Percentiles rank a stretch among this genome's conserved stretches.
These are phyloP conservation scores for Zophobas atratus DNA, from an alignment of 1,140 invertebrate genomes.

Conservation along the genomic window DNA sequence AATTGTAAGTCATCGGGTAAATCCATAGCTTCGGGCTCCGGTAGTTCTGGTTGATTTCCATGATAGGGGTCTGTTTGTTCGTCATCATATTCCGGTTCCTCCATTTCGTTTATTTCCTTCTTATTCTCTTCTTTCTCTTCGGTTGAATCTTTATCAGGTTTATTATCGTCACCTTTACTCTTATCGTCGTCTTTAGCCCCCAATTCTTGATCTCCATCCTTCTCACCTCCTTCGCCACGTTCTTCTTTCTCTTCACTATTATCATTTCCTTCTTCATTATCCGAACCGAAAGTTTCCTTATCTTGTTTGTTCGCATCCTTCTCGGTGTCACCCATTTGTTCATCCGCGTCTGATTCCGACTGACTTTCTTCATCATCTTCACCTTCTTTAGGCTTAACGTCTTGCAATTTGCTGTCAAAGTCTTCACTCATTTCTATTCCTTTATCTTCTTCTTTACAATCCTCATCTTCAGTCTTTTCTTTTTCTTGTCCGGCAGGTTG, in stretches of 20 bases:
- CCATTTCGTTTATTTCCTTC: conserved; percentile 82
- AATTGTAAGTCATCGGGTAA: conserved; percentile 89
- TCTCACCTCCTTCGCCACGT: conserved; percentile 66
- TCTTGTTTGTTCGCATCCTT: conserved; percentile 85
- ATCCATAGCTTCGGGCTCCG: conserved; percentile 88
- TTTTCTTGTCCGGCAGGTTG: conserved; percentile 82
- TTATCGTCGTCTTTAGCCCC: conserved; percentile 74
- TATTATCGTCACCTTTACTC: conserved; percentile 70
- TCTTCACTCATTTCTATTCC: conserved; percentile 96
- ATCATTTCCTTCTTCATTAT: conserved; percentile 82
- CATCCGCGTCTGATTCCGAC: conserved; percentile 86
- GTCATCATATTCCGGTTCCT: conserved; percentile 85
- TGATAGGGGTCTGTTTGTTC: conserved; percentile 91
- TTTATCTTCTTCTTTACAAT: conserved; percentile 93
- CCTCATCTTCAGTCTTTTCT: conserved; percentile 80
- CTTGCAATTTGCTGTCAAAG: conserved; percentile 88
- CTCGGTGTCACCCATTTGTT: conserved; percentile 96
- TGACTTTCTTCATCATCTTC: conserved; percentile 77
- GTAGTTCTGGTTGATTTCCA: conserved; percentile 80
- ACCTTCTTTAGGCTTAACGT: conserved; percentile 79
- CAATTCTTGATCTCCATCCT: conserved; percentile 71
- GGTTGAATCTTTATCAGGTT: conserved; percentile 68
- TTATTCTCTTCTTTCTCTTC: conserved; percentile 72
- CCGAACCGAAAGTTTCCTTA: conserved; percentile 92
- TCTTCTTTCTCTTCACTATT: conserved; percentile 76